Evolutionary conservation across 2,888 invertebrate species (phyloP), one percentile per base, ranked within the genome.

Genomic region (Hedychridium roseum): DNA sequence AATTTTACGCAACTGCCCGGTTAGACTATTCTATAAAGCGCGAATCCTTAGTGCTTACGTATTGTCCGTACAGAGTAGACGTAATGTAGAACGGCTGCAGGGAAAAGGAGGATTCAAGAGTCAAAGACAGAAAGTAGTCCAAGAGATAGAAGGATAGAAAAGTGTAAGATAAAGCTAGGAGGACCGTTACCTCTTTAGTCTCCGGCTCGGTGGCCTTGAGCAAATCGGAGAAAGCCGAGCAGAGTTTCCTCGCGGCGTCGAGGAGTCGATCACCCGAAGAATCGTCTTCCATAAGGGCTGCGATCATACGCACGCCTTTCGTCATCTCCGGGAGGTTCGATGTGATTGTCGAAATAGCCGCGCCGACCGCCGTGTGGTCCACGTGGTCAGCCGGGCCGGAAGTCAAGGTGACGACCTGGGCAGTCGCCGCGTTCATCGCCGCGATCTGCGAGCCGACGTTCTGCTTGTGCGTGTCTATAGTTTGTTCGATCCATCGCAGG

Each of bases 401-500:
- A 0, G 95, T 95, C 46, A 92, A 83, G 0, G 94, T 94, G 47
- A 97, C 92, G 38, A 97, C 92, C 80, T 97, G 96, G 5, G 99
- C 99, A 0, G 98, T 99, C 44, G 98, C 98, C 0, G 98, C 98
- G 81, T 94, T 98, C 97, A 99, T 98, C 48, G 97, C 97, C 3
- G 97, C 97, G 67, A 99, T 91, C 80, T 98, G 95, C 41, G 95
- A 95, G 58, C 94, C 94, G 45, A 99, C 94, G 64, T 92, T 94
- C 82, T 98, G 97, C 79, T 94, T 94, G 79, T 93, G 93, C 43
- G 95, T 92, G 80, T 97, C 97, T 79, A 97, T 83, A 1, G 92
- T 92, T 54, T 92, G 91, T 74, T 95, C 94, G 79, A 93, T 92
- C 96, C 97, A 97, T 82, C 93, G 91, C 66, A 91, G 84, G 0